These are phyloP conservation scores for Nezara viridula DNA, from an alignment of 2,888 invertebrate species.

Conservation along the genomic window DNA sequence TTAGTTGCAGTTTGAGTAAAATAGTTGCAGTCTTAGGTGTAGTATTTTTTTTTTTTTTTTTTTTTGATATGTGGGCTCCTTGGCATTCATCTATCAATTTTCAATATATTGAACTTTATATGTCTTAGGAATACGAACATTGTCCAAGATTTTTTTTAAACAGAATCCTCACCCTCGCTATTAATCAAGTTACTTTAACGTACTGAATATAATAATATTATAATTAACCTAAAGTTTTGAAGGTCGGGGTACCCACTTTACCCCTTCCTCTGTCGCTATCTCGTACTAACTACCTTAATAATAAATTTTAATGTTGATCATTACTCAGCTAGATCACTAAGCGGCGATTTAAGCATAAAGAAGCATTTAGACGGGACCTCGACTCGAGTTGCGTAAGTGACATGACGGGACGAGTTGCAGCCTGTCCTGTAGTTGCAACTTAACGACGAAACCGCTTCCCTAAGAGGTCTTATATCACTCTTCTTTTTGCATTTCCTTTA, in stretches of 20 bases:
- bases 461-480: background rate
- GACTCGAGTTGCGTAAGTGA: background rate
- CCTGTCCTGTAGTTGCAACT: background rate
- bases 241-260: background rate
- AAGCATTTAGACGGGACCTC: background rate
- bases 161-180: no score
- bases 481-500: background rate
- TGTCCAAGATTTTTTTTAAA: no score
- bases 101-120: no score
- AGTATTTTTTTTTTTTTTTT: no score
- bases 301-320: background rate
- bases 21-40: no score
- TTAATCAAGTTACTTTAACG: no score
- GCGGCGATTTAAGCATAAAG: background rate
- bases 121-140: no score
- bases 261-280: background rate
- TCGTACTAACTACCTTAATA: background rate
- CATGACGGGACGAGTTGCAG: background rate
- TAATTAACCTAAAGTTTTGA: no score
- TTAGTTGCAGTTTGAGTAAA: no score
- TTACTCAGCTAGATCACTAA: background rate
- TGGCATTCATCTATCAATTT: no score
- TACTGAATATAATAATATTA: no score
- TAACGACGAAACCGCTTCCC: background rate
- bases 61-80: no score